Evolutionary conservation across 1,140 invertebrate genomes (phyloP).

Genomic region (Hycleus phaleratus): DNA sequence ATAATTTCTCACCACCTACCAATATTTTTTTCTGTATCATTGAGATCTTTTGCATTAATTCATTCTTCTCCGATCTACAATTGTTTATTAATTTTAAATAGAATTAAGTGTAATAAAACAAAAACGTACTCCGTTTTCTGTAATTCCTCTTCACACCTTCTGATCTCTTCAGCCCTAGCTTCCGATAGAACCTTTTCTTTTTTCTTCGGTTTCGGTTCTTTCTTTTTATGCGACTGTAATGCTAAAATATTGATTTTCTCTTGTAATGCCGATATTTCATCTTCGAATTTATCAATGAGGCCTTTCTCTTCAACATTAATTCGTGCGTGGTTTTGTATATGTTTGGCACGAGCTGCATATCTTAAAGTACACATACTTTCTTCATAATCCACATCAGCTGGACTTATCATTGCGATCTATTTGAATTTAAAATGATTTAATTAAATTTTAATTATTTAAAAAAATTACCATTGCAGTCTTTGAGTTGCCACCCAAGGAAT

Average conservation of each 20-base stretch:
- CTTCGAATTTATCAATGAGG: constrained; percentile 88
- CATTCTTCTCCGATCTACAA: constrained; percentile 54
- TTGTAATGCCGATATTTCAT: constrained; percentile 85
- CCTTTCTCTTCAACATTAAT: constrained; percentile 98
- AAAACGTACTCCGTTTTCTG: constrained; percentile 31
- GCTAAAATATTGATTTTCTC: constrained; percentile 23
- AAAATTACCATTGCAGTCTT: constrained; percentile 79
- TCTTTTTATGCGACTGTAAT: constrained; percentile 14
- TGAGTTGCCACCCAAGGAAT: constrained; percentile 92
- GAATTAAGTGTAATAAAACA: background rate
- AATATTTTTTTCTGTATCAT: constrained; percentile 93
- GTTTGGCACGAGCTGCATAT: constrained; percentile 96
- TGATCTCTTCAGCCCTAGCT: constrained; percentile 40
- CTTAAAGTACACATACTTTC: constrained; percentile 95
- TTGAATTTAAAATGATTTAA: background rate
- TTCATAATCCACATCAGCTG: constrained; percentile 94
- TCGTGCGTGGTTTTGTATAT: constrained; percentile 91
- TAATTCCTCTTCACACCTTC: constrained; percentile 36
- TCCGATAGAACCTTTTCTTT: constrained; percentile 38
- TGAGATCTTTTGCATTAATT: constrained; percentile 77
- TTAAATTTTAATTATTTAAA: constrained; percentile 2
- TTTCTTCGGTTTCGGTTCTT: constrained; percentile 24
- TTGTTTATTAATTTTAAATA: background rate
- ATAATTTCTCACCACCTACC: constrained; percentile 94
- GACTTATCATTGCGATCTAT: constrained; percentile 82